Evolutionary conservation across 2,888 invertebrate genomes (phyloP), one percentile per base, ranked within the genome.

Genomic region (Micropterix aruncella): DNA sequence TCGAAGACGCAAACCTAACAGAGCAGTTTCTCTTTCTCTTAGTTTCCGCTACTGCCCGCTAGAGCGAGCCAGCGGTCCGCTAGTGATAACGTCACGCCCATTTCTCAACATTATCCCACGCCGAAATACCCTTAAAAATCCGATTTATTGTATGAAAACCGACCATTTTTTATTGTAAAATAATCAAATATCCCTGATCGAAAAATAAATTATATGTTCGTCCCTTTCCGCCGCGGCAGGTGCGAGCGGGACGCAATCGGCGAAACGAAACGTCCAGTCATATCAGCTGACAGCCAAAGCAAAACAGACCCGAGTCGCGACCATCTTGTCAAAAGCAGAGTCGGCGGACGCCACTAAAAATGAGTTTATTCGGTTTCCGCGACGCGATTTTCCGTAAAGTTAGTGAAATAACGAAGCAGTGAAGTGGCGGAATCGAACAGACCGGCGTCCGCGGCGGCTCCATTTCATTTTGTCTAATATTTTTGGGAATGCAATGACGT

Each of bases 241-340:
- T 27, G 12, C 5, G 27, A 27, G 27, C 27, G 12, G 27, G 12
- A 27, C 27, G 27, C 7, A 27, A 27, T 27, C 12, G 7, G 27
- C 27, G 12, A 7, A 38, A 14, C 38, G 14, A 38, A 38, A 38
- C 16, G 36, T 47, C 45, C 44, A 47, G 46, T 65, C 65, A 66
- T 71, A 71, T 71, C 71, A 71, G 71, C 71, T 71, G 71, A 71
- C 71, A 70, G 68, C 63, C 71, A 71, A 71, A 71, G 70, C 71
- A 71, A 70, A 71, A 71, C 71, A 71, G 70, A 70, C 69, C n/a
- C n/a, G n/a, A 70, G 71, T 70, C 67, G 70, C 71, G 66, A 71
- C 70, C 71, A 70, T 71, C 70, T 71, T 71, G 71, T 71, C 71
- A 71, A 70, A 70, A 66, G 67, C 66, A 59, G 62, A 69, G 63